Evolutionary conservation across 2,888 invertebrate species (phyloP).

Genomic region (Heteropelma amictum): DNA sequence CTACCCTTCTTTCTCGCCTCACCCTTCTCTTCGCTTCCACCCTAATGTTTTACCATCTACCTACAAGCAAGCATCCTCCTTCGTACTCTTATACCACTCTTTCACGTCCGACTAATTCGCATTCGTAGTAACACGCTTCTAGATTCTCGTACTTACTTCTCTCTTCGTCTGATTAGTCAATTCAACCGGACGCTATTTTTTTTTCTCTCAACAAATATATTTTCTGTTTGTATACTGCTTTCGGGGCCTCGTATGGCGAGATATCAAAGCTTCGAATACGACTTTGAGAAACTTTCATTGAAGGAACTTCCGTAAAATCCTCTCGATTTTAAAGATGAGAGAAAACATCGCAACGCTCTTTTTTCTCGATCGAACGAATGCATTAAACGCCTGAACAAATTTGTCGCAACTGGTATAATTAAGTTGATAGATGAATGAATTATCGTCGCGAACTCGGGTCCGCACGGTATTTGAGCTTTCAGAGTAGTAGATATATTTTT

Average conservation of each 20-base stretch:
- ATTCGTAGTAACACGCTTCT: constrained; percentile 42
- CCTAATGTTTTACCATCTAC: constrained; percentile 7
- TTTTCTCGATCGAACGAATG: constrained; percentile 4
- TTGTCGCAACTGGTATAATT: not conserved
- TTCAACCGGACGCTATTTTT: constrained; percentile 11
- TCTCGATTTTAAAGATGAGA: too few relatives aligned
- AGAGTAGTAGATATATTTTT: not conserved
- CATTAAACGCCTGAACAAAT: not conserved
- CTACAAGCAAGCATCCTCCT: constrained; percentile 1
- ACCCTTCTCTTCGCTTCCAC: constrained; percentile 3
- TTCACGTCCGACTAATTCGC: constrained; percentile 51
- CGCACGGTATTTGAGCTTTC: too few relatives aligned
- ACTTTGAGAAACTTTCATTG: not conserved
- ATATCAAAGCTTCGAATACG: not conserved
- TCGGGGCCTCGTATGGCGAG: too few relatives aligned
- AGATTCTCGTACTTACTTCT: constrained; percentile 6
- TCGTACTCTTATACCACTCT: too few relatives aligned
- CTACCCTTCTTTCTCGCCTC: constrained; percentile 24
- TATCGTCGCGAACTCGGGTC: not conserved
- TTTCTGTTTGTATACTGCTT: not conserved
- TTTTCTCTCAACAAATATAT: not conserved
- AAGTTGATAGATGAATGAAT: not conserved
- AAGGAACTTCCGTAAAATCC: not conserved
- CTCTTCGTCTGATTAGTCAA: constrained; percentile 26
- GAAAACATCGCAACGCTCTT: too few relatives aligned